Conservation (phyloP, 2,888 invertebrate genomes). For the Empis stercorea region DNA sequence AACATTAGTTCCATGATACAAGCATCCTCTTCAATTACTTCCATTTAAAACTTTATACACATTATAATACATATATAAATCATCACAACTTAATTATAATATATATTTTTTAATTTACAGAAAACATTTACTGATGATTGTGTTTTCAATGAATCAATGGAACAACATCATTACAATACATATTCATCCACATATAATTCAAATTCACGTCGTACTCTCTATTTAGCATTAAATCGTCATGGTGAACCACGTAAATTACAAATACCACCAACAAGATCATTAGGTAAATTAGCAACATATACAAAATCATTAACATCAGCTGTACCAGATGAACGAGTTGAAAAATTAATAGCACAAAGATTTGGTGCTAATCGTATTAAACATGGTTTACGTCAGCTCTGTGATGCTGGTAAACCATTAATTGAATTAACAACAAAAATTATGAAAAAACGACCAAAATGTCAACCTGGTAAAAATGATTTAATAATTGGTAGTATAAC, state of each 20-base stretch:
- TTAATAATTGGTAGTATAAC: background rate
- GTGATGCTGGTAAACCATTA: conserved; percentile 36
- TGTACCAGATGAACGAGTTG: conserved; percentile 40
- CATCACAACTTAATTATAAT: too few relatives aligned
- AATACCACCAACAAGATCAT: conserved; percentile 49
- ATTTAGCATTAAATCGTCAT: conserved; percentile 61
- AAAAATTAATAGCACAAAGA: conserved; percentile 40
- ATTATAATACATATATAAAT: too few relatives aligned
- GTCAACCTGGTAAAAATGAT: conserved; percentile 18
- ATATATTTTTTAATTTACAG: conserved; percentile 43
- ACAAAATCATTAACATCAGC: conserved; percentile 55
- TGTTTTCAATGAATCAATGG: conserved; percentile 76
- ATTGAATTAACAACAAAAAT: conserved; percentile 33
- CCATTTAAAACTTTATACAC: too few relatives aligned
- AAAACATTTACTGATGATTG: conserved; percentile 72
- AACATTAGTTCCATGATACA: too few relatives aligned
- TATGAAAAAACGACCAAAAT: conserved; percentile 36
- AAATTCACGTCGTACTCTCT: conserved; percentile 55
- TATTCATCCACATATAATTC: conserved; percentile 66
- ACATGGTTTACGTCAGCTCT: conserved; percentile 37
- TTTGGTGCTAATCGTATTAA: conserved; percentile 36
- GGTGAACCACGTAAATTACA: conserved; percentile 62
- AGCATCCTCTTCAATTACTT: too few relatives aligned
- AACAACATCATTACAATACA: conserved; percentile 73
- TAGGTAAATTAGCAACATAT: conserved; percentile 63